Conservation (phyloP, 2,113 vertebrate genomes). For the Tragulus kanchil region DNA sequence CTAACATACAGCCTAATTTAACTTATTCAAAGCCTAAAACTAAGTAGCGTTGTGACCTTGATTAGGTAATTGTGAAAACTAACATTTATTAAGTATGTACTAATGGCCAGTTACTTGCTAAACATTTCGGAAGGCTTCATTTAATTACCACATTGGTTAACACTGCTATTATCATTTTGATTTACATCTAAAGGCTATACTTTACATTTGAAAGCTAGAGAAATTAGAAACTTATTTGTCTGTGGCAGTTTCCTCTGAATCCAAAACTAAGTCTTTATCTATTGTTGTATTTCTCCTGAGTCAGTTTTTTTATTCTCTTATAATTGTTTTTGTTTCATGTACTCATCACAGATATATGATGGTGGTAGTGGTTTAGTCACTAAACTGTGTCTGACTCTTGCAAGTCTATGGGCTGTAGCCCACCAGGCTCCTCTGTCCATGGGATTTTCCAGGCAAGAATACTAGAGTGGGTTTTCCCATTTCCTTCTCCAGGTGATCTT, state of each 20-base stretch:
- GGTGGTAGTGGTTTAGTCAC: background rate
- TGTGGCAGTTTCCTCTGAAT: background rate
- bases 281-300: background rate
- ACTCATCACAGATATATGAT: background rate
- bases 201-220: background rate
- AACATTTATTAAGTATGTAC: background rate
- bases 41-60: background rate
- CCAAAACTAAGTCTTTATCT: background rate
- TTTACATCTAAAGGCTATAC: background rate
- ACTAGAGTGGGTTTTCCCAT: background rate
- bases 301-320: background rate
- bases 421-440: background rate
- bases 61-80: background rate
- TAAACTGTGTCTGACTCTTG: background rate
- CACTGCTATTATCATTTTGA: background rate
- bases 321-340: slow-evolving; percentile 18
- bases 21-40: slow-evolving; percentile 11
- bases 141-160: slow-evolving; percentile 1
- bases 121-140: slow-evolving; percentile 26
- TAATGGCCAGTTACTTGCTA: background rate
- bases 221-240: slow-evolving; percentile 22
- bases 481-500: background rate
- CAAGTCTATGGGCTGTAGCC: background rate
- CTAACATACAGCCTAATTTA: background rate
- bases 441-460: background rate